Conservation (phyloP, 2,797 vertebrate species). For the Alexandromys oeconomus region DNA sequence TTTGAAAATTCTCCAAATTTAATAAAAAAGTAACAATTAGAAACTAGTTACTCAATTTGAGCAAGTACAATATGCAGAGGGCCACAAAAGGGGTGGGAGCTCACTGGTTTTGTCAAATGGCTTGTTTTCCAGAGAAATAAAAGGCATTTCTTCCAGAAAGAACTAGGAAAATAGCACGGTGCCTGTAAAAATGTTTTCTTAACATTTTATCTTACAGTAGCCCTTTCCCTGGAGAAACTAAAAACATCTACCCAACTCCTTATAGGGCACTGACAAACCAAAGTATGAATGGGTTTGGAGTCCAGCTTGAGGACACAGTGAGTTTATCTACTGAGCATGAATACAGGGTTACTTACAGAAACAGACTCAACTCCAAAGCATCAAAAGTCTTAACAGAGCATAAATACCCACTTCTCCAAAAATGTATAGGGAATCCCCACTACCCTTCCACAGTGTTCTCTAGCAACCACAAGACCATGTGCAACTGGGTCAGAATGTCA, state of each 20-base stretch:
- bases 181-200: conserved; percentile 33
- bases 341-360: neutral
- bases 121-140: conserved; percentile 4
- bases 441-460: neutral
- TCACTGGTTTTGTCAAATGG: conserved; percentile 28
- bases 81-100: neutral
- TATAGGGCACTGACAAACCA: neutral
- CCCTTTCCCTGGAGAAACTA: neutral
- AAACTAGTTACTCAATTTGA: conserved; percentile 55
- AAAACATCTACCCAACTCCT: neutral
- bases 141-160: conserved; percentile 16
- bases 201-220: neutral
- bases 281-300: neutral
- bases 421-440: neutral
- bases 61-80: conserved; percentile 18
- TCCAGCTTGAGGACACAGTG: neutral
- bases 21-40: conserved; percentile 33
- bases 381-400: neutral
- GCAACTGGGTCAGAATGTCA: neutral
- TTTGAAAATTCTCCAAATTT: conserved; percentile 21
- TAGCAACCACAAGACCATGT: neutral
- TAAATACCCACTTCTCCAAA: neutral
- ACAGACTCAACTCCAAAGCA: neutral
- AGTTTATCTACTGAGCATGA: neutral
- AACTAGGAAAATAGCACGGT: conserved; percentile 35